Evolutionary conservation across 2,797 vertebrate species (phyloP), one percentile per base, ranked within the genome.

Genomic region (Muraenolepis orangiensis): DNA sequence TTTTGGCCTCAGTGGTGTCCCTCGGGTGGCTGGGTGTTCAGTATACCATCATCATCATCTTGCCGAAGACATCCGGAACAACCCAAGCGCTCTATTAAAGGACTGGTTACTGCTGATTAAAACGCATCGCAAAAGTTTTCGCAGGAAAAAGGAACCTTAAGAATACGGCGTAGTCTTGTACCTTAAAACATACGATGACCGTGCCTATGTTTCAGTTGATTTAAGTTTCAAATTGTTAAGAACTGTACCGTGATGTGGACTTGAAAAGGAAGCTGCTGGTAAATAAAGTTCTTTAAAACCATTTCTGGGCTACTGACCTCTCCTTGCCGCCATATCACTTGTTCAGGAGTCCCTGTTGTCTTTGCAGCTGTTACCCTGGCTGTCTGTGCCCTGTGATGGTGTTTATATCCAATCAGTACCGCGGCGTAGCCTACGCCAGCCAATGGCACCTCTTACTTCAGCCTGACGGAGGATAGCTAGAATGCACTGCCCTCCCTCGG

Each of bases 41-140:
- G 66, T 8, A 5, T 29, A 20, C 11, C 66, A 1, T 7, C 13
- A 29, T 2, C 66, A 20, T 10, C 66, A 1, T 7, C 13, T 14
- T 2, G 28, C 66, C 5, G 66, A 30, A 18, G 66, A 31, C 16
- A 14, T 13, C 2, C 66, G 18, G 0, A 30, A 18, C 29, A 20
- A 31, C 82, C 89, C 89, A 80, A 89, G 89, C 87, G 91, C 85
- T 81, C 85, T 93, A 79, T 89, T 93, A 85, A 94, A 93, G 87
- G 93, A 94, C 92, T 95, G 93, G 93, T 89, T 94, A 80, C 93
- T 91, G 92, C 90, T 93, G 81, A 94, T 94, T 76, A 93, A 93
- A 91, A 92, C 91, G 83, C 93, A 95, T 81, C 92, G 93, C 69
- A 95, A 95, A 87, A 94, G 91, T 88, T 94, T 94, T 82, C 88